Evolutionary conservation across 2,888 invertebrate species (phyloP).

Genomic region (Mesorhabditis spiculigera): DNA sequence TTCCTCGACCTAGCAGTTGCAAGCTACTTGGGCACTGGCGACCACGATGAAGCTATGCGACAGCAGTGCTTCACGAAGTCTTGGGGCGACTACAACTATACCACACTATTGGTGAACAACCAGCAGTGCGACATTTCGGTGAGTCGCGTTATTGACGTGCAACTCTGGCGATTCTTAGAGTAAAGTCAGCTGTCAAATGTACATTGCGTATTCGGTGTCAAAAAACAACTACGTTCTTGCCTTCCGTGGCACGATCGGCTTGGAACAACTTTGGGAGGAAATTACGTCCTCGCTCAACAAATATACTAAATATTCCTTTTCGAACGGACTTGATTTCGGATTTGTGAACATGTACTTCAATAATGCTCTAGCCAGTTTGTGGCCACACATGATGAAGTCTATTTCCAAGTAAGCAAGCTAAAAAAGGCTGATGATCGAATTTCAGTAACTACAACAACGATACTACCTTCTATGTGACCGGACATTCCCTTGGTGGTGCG

Average conservation of each 20-base stretch:
- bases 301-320: background rate
- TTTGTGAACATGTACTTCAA: background rate
- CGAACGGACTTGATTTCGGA: background rate
- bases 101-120: background rate
- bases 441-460: constrained; percentile 23
- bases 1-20: constrained; percentile 4
- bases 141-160: background rate
- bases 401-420: no score
- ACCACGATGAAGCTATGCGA: background rate
- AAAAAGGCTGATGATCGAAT: background rate
- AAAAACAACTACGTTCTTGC: constrained; percentile 1
- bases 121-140: background rate
- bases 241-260: background rate
- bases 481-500: constrained; percentile 36
- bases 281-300: background rate
- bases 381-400: no score
- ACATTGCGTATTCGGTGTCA: background rate
- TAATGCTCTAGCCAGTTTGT: no score
- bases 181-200: background rate
- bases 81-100: background rate
- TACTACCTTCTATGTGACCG: constrained; percentile 23
- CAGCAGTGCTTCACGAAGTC: background rate
- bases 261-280: background rate
- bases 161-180: background rate
- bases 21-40: background rate